These are phyloP conservation scores for Myanophis thanlyinensis DNA, from an alignment of 2,113 vertebrate genomes.

Conservation along the genomic window DNA sequence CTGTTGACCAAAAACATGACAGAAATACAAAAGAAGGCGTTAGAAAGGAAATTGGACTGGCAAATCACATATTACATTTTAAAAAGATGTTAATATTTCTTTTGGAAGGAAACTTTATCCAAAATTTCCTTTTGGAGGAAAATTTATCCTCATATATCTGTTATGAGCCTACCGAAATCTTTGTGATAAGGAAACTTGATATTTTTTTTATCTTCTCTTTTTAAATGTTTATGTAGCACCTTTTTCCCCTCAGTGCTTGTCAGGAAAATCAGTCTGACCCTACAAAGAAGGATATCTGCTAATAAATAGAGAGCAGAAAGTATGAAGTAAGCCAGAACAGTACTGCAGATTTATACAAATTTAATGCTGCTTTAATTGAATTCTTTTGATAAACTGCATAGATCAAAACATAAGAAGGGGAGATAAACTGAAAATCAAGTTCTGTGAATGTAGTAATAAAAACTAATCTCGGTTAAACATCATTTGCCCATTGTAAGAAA, in stretches of 20 bases:
- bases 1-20: no score
- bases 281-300: background rate
- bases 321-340: background rate
- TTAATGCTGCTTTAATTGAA: background rate
- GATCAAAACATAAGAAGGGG: background rate
- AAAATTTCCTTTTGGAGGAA: no score
- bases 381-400: background rate
- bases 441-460: background rate
- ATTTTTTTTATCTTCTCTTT: background rate
- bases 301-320: background rate
- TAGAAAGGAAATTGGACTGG: no score
- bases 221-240: background rate
- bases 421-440: background rate
- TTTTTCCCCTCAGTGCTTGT: background rate
- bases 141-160: background rate
- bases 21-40: no score
- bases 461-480: background rate
- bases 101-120: background rate
- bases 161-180: background rate
- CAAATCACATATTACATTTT: background rate
- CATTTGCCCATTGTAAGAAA: background rate
- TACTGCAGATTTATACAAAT: background rate
- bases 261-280: background rate
- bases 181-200: background rate
- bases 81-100: background rate